A percentile compares a stretch with the other conserved stretches of the same genome.
Evolutionary conservation across 2,113 vertebrate species (phyloP).

Genomic region (human (Homo sapiens)): DNA sequence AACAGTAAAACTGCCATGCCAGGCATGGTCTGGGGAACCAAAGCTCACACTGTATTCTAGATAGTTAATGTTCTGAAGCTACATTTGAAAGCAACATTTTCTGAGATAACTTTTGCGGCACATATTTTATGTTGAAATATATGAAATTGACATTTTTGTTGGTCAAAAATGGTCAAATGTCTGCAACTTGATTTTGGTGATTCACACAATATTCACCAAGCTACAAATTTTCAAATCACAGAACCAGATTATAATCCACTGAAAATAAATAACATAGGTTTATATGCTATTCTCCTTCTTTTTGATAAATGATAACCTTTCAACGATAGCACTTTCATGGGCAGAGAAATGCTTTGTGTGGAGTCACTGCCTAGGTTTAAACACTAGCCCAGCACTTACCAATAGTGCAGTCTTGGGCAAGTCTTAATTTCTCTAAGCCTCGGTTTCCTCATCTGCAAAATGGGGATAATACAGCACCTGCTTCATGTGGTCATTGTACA

Average conservation of each 20-base stretch:
- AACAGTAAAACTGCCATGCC: neutral
- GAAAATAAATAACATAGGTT: neutral
- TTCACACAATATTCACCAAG: neutral
- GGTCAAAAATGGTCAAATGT: neutral
- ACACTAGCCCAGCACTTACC: neutral
- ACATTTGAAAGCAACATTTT: neutral
- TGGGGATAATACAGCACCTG: neutral
- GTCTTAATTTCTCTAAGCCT: neutral
- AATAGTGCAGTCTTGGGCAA: neutral
- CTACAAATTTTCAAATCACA: neutral
- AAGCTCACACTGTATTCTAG: neutral
- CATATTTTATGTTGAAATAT: neutral
- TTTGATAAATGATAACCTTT: neutral
- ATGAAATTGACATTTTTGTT: neutral
- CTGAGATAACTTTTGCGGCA: neutral
- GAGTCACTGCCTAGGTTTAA: neutral
- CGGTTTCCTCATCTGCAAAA: neutral
- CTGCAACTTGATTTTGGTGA: neutral
- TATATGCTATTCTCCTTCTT: neutral
- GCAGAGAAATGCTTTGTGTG: neutral
- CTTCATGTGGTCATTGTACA: neutral
- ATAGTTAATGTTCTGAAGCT: neutral
- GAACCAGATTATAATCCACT: neutral
- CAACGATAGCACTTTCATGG: neutral
- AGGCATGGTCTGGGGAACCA: neutral